Evolutionary conservation across 2,888 invertebrate species (phyloP).

Genomic region (Drosophila sordidula): DNA sequence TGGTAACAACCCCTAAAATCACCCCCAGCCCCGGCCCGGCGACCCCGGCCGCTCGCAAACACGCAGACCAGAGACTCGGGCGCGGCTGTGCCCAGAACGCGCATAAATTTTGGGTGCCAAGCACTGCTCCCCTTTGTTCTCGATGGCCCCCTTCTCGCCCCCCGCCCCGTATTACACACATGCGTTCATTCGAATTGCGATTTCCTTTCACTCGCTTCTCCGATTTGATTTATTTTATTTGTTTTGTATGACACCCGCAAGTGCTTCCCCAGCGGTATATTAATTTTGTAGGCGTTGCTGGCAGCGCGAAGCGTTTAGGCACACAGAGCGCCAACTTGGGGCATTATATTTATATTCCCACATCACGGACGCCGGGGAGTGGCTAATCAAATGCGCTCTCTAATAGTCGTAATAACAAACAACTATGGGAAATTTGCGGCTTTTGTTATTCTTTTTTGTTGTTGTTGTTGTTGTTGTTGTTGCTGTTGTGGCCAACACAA

Average conservation of each 20-base stretch:
- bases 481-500: slow-evolving; percentile 29
- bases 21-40: slow-evolving; percentile 5
- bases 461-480: background rate
- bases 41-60: slow-evolving; percentile 7
- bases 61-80: slow-evolving; percentile 55
- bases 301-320: slow-evolving; percentile 58
- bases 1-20: slow-evolving; percentile 70
- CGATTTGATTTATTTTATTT: slow-evolving; percentile 84
- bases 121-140: slow-evolving; percentile 53
- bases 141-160: background rate
- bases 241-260: slow-evolving; percentile 83
- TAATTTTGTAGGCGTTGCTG: slow-evolving; percentile 79
- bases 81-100: slow-evolving; percentile 55
- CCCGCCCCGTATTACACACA: slow-evolving; percentile 45
- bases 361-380: slow-evolving; percentile 47
- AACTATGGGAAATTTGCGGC: slow-evolving; percentile 34
- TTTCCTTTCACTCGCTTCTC: slow-evolving; percentile 66
- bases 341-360: slow-evolving; percentile 36
- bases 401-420: slow-evolving; percentile 31
- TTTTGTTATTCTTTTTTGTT: slow-evolving; percentile 1
- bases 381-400: slow-evolving; percentile 61
- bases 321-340: background rate
- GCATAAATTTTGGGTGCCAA: slow-evolving; percentile 72
- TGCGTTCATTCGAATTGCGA: slow-evolving; percentile 67
- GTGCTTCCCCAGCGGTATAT: slow-evolving; percentile 77